Percentiles rank a stretch among this genome's conserved stretches.
These are phyloP conservation scores for Lineus longissimus DNA, from an alignment of 1,140 invertebrate genomes.

Conservation along the genomic window DNA sequence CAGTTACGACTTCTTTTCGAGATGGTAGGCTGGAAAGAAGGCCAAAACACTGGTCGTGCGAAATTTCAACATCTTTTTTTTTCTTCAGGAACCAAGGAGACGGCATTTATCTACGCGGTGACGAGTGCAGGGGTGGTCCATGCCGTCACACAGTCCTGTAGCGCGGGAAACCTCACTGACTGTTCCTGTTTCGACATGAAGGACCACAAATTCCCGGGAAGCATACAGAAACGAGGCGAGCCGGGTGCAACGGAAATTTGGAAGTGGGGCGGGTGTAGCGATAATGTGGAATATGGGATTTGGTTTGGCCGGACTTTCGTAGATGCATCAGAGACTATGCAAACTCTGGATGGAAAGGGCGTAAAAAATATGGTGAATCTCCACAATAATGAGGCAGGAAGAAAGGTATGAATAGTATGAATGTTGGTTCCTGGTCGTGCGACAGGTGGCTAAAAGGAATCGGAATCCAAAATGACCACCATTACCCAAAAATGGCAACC, in stretches of 20 bases:
- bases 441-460: too few relatives aligned
- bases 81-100: constrained; percentile 63
- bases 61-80: neutral
- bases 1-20: too few relatives aligned
- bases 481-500: too few relatives aligned
- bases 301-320: constrained; percentile 62
- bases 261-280: constrained; percentile 68
- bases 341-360: constrained; percentile 40
- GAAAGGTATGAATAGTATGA: constrained; percentile 55
- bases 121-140: constrained; percentile 67
- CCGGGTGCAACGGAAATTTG: constrained; percentile 57
- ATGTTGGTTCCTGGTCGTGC: too few relatives aligned
- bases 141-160: constrained; percentile 65
- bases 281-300: constrained; percentile 64
- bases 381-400: constrained; percentile 66
- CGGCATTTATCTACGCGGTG: constrained; percentile 67
- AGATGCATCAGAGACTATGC: constrained; percentile 59
- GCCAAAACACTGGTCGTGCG: too few relatives aligned
- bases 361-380: constrained; percentile 62
- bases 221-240: constrained; percentile 26
- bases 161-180: constrained; percentile 64
- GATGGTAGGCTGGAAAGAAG: too few relatives aligned
- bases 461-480: too few relatives aligned
- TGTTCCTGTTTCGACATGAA: constrained; percentile 61
- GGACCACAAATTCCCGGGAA: neutral